Evolutionary conservation across 2,113 vertebrate species (phyloP), one percentile per base, ranked within the genome.

Genomic region (Eptesicus fuscus): DNA sequence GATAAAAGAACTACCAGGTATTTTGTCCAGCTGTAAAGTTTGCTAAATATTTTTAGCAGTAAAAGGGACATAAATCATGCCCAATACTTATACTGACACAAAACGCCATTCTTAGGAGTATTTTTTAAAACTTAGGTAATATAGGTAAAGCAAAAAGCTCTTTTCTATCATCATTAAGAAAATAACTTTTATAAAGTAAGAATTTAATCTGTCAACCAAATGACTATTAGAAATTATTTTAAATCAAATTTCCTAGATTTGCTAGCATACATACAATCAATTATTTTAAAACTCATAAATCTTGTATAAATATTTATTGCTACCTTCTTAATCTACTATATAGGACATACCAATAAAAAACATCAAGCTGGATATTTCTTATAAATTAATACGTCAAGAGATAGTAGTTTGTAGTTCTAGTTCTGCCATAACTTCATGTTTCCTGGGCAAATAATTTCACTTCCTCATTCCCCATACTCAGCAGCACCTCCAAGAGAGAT

Each of bases 121-220:
- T 56, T 85, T 90, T 83, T 51, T 83, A 63, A 94, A 87, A 93
- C 10, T n/a, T 16, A 61, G 22, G 17, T 63, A 83, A 93, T 82
- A 90, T 37, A 82, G 9, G 30, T 63, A 87, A 59, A 59, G 22
- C 30, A 56, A 84, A 77, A 63, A 30, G 18, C 8, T 63, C 4
- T 71, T 88, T 61, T 44, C 1, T 35, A 61, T 82, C 49, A 49
- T 18, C 11, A 67, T 53, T 53, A 77, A 42, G 61, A 76, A 78
- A 95, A 47, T 10, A 65, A 70, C 10, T 86, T 83, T 65, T 22
- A 73, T 28, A 96, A 96, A 79, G n/a, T 51, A 86, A 83, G 44
- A 65, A 83, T 70, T 49, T 73, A 91, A 30, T 56, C 79, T 83
- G 65, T 20, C 18, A 56, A 47, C 30, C 22, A 95, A 88, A 74